Percentiles rank a stretch among this genome's conserved stretches.
Evolutionary conservation across 2,888 invertebrate species (phyloP).

Genomic region (Plemyria rubiginata): DNA sequence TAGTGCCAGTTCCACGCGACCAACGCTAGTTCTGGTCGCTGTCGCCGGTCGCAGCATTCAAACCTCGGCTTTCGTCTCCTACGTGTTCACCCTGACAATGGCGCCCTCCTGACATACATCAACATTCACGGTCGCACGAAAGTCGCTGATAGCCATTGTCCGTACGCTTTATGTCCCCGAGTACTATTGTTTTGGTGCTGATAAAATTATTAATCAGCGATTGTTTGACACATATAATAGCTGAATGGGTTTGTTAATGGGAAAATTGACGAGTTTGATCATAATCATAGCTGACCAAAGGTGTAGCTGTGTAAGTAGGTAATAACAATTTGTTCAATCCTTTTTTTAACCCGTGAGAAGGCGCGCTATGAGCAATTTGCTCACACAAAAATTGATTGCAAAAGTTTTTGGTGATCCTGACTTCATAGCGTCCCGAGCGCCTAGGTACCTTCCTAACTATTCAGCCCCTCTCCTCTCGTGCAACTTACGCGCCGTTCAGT

Average conservation of each 20-base stretch:
- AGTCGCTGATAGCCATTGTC: conserved; percentile 51
- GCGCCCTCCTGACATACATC: conserved; percentile 68
- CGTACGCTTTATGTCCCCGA: conserved; percentile 34
- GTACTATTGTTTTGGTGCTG: conserved; percentile 29
- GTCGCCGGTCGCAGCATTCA: conserved; percentile 15
- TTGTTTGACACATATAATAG: conserved; percentile 19
- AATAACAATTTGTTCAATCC: background rate
- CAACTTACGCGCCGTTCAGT: too few relatives aligned
- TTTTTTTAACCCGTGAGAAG: too few relatives aligned
- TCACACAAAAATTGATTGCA: too few relatives aligned
- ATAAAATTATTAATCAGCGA: conserved; percentile 26
- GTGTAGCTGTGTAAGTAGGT: background rate
- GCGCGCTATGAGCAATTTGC: too few relatives aligned
- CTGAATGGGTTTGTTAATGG: conserved; percentile 20
- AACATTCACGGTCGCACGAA: conserved; percentile 67
- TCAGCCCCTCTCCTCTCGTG: too few relatives aligned
- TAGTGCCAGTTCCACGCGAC: too few relatives aligned
- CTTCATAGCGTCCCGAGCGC: too few relatives aligned
- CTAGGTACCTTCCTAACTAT: too few relatives aligned
- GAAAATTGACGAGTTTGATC: conserved; percentile 15
- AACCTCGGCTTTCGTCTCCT: conserved; percentile 49
- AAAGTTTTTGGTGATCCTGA: too few relatives aligned
- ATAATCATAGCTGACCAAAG: background rate
- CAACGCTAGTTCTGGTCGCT: conserved; percentile 7
- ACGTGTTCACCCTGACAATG: conserved; percentile 67